Evolutionary conservation across 2,888 invertebrate species (phyloP).

Genomic region (Trisateles emortualis): DNA sequence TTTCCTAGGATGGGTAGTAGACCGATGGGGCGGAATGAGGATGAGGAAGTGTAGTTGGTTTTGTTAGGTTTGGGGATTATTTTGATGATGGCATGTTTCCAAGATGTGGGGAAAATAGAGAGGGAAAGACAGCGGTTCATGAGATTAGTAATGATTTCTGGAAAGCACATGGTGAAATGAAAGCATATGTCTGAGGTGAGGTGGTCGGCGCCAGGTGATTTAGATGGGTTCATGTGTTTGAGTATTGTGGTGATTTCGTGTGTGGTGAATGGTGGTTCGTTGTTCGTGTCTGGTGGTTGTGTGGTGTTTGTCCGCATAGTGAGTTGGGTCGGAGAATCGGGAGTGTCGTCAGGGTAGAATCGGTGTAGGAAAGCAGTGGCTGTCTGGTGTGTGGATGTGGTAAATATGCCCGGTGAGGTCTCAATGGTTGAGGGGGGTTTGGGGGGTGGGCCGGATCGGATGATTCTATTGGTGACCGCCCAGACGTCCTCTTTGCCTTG

Average conservation of each 20-base stretch:
- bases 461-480: constrained; percentile 9
- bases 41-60: constrained; percentile 10
- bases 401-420: constrained; percentile 12
- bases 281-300: background rate
- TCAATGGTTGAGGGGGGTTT: constrained; percentile 31
- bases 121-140: background rate
- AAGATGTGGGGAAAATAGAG: constrained; percentile 1
- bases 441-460: constrained; percentile 17
- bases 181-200: constrained; percentile 33
- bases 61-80: constrained; percentile 44
- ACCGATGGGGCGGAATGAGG: constrained; percentile 22
- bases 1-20: background rate
- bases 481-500: background rate
- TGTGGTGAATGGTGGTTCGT: background rate
- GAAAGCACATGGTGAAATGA: background rate
- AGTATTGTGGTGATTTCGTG: background rate
- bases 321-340: background rate
- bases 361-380: constrained; percentile 19
- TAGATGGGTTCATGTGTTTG: constrained; percentile 26
- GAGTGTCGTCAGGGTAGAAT: constrained; percentile 34
- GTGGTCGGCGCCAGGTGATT: constrained; percentile 40
- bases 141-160: background rate
- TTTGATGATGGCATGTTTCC: constrained; percentile 38
- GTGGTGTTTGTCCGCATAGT: background rate
- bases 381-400: constrained; percentile 15